A percentile compares a stretch with the other conserved stretches of the same genome.
phyloP scores from a whole-genome alignment of 2,113 vertebrate genomes.

The Marmota monax region DNA sequence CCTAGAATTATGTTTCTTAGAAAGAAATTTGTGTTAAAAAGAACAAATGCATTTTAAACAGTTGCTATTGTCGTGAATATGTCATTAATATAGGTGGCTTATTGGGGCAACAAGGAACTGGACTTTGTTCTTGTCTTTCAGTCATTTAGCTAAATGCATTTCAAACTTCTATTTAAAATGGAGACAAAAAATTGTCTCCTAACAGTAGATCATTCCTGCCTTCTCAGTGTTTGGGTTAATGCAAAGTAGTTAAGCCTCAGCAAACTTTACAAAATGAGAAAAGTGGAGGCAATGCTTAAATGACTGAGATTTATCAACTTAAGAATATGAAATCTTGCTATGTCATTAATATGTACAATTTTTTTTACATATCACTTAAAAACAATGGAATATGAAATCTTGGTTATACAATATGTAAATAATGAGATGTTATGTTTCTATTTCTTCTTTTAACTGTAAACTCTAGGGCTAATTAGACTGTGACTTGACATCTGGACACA shows the following conservation, averaged over 20 bases:
- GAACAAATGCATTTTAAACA: not conserved
- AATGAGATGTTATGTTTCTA: not conserved
- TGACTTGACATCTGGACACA: conserved; percentile 31
- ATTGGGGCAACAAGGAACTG: not conserved
- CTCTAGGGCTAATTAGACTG: not conserved
- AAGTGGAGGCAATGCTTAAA: not conserved
- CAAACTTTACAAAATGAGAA: not conserved
- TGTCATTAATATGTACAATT: not conserved
- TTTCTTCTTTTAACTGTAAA: conserved; percentile 42
- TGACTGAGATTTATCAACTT: not conserved
- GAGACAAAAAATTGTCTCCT: not conserved
- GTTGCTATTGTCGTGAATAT: not conserved
- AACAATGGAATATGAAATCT: not conserved
- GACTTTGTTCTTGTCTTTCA: not conserved
- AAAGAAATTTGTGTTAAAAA: not conserved
- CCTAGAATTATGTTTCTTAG: not conserved
- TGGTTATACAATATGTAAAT: not conserved
- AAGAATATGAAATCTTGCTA: not conserved
- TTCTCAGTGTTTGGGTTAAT: not conserved
- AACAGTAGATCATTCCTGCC: not conserved
- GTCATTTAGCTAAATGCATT: not conserved
- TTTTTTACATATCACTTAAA: not conserved
- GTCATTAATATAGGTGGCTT: conserved; percentile 9
- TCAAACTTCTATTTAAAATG: not conserved
- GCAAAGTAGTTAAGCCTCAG: not conserved